These are phyloP conservation scores for Champsocephalus gunnari DNA, from an alignment of 2,797 vertebrate genomes.

Conservation along the genomic window DNA sequence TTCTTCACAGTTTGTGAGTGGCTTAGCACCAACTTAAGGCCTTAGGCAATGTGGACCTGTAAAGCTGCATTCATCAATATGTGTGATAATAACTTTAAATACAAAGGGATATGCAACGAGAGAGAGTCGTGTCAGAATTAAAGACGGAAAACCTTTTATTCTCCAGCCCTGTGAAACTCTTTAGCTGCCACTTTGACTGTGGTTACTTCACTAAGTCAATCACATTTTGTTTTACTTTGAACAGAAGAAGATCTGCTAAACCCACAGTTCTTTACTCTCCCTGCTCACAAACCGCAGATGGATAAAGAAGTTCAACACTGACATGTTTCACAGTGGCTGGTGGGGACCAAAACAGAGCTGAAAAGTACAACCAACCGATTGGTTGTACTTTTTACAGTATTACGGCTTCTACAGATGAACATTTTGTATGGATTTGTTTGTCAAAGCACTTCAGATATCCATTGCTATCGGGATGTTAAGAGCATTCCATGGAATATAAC, in stretches of 20 bases:
- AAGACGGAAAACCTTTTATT: not conserved
- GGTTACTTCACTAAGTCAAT: not conserved
- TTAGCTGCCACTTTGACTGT: not conserved
- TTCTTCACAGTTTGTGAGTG: conserved; percentile 10
- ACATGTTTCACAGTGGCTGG: not conserved
- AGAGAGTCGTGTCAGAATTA: not conserved
- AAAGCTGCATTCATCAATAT: conserved; percentile 11
- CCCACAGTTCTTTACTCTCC: not conserved
- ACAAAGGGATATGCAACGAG: conserved; percentile 1
- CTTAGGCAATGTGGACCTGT: not conserved
- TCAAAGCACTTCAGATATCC: too few relatives aligned
- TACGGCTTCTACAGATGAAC: too few relatives aligned
- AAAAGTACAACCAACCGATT: too few relatives aligned
- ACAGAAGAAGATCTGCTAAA: not conserved
- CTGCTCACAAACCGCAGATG: not conserved
- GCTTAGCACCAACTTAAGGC: conserved; percentile 1
- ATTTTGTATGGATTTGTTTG: too few relatives aligned
- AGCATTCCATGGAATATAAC: too few relatives aligned
- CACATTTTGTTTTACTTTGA: not conserved
- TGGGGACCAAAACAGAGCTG: not conserved
- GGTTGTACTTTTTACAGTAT: too few relatives aligned
- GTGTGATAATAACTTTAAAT: conserved; percentile 4
- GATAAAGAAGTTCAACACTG: not conserved
- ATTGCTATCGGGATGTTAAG: too few relatives aligned
- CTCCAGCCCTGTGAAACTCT: not conserved